A percentile compares a stretch with the other conserved stretches of the same genome.
Evolutionary conservation across 2,888 invertebrate species (phyloP).

Genomic region (Sinopyrophorus schimmeli): DNA sequence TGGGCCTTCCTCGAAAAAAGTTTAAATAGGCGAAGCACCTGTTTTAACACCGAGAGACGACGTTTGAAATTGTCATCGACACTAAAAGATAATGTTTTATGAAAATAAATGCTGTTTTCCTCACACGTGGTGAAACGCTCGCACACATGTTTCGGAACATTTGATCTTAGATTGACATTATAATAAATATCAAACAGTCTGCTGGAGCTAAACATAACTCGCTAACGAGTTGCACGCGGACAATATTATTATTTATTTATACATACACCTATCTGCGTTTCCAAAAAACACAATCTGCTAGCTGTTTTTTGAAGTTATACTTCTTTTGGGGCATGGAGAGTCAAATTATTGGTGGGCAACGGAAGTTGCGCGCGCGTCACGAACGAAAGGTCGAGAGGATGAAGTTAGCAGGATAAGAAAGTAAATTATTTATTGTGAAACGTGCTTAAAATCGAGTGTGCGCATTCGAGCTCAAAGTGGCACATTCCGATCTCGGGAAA

Average conservation of each 20-base stretch:
- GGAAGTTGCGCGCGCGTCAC: no score
- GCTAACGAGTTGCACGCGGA: constrained; percentile 39
- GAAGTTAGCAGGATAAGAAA: no score
- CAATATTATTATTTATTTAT: constrained; percentile 38
- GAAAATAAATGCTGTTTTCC: constrained; percentile 44
- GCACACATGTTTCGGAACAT: constrained; percentile 39
- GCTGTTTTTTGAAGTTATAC: no score
- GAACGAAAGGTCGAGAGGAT: no score
- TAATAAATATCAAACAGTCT: constrained; percentile 41
- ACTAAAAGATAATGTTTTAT: constrained; percentile 41
- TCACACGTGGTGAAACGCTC: constrained; percentile 43
- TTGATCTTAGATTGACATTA: constrained; percentile 44
- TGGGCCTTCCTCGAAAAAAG: constrained; percentile 3
- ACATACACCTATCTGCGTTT: no score
- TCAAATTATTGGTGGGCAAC: no score
- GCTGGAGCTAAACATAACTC: constrained; percentile 35
- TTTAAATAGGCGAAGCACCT: constrained; percentile 23
- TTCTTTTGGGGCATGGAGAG: no score
- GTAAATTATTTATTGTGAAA: no score
- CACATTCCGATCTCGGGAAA: no score
- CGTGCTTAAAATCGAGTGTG: no score
- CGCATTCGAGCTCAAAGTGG: no score
- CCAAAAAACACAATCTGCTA: constrained; percentile 38
- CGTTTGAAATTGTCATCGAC: constrained; percentile 34
- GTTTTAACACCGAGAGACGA: constrained; percentile 13